Evolutionary conservation across 1,140 invertebrate genomes (phyloP).

Genomic region (Bombus impatiens): DNA sequence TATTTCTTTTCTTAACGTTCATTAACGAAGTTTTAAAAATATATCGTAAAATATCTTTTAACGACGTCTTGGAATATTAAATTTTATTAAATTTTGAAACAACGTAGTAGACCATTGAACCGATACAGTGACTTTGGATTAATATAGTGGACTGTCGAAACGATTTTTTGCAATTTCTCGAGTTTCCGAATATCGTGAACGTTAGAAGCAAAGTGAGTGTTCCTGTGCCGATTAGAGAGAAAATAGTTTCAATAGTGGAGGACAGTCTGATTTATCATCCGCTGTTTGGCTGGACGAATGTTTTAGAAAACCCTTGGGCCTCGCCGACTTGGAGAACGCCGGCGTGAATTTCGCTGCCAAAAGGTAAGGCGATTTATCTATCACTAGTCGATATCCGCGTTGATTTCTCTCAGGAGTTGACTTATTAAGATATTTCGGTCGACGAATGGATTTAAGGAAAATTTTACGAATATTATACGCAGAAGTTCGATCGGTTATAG

Average conservation of each 20-base stretch:
- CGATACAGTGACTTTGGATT: background rate
- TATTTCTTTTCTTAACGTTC: background rate
- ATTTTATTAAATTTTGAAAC: no score
- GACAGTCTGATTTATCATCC: background rate
- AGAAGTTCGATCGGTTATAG: no score
- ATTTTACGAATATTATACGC: background rate
- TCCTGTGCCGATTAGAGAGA: background rate
- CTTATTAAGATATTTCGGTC: background rate
- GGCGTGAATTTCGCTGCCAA: background rate
- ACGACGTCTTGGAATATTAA: no score
- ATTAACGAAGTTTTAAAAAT: no score
- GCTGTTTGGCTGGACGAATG: background rate
- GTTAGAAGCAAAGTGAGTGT: background rate
- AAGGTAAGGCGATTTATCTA: slow-evolving; percentile 39
- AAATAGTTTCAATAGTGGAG: background rate
- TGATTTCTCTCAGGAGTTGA: slow-evolving; percentile 33
- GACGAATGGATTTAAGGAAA: background rate
- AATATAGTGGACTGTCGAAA: background rate
- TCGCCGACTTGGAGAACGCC: background rate
- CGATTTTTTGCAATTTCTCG: background rate
- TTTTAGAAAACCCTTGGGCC: slow-evolving; percentile 28
- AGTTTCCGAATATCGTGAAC: background rate
- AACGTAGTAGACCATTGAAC: no score
- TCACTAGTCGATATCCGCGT: background rate
- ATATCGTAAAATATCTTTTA: background rate